Evolutionary conservation across 2,888 invertebrate genomes (phyloP).

Genomic region (Marasmarcha lunaedactyla): DNA sequence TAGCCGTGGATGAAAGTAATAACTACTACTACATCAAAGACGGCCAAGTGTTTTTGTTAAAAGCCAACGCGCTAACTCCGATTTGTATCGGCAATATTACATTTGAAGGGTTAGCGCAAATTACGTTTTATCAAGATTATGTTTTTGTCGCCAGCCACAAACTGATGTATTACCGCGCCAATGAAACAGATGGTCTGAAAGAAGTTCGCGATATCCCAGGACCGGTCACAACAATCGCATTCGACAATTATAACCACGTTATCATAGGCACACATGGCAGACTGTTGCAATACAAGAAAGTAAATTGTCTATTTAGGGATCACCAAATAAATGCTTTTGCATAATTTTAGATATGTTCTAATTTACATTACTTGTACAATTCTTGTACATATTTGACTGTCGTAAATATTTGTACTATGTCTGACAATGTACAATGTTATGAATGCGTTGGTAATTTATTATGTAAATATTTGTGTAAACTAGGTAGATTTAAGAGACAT

Average conservation of each 20-base stretch:
- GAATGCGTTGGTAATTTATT: too few species aligned
- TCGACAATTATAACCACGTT: slow-evolving; percentile 38
- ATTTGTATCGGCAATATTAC: slow-evolving; percentile 32
- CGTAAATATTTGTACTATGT: too few species aligned
- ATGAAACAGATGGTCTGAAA: slow-evolving; percentile 34
- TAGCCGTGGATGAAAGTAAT: slow-evolving; percentile 44
- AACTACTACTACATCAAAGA: slow-evolving; percentile 48
- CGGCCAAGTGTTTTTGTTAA: slow-evolving; percentile 37
- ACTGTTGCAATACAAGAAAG: slow-evolving; percentile 38
- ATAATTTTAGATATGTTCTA: too few species aligned
- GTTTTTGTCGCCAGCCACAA: slow-evolving; percentile 42
- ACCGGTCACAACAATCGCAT: slow-evolving; percentile 43
- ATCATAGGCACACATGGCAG: slow-evolving; percentile 37
- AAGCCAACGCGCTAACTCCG: slow-evolving; percentile 27
- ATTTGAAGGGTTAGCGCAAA: slow-evolving; percentile 43
- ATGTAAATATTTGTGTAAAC: too few species aligned
- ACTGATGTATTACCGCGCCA: slow-evolving; percentile 39
- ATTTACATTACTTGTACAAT: too few species aligned
- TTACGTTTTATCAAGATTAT: slow-evolving; percentile 35
- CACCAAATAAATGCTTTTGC: too few species aligned
- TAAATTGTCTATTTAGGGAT: slow-evolving; percentile 27
- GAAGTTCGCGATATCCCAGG: slow-evolving; percentile 32
- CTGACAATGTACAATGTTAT: too few species aligned
- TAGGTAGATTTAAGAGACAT: too few species aligned
- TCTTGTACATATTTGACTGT: too few species aligned